Evolutionary conservation across 2,888 invertebrate genomes (phyloP), one percentile per base, ranked within the genome.

Genomic region (Marronus borbonicus): DNA sequence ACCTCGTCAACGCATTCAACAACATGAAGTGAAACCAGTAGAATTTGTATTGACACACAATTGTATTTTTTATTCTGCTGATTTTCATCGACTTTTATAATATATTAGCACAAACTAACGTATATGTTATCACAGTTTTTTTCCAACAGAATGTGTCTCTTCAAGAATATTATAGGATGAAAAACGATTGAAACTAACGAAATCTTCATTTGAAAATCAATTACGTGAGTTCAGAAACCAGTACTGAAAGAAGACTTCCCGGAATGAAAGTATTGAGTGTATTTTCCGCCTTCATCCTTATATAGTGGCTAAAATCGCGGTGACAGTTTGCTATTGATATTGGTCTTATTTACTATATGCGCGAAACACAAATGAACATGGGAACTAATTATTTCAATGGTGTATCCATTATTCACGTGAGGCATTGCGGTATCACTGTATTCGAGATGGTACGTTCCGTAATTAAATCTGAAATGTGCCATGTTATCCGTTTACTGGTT

Each of bases 381-480:
- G n/a, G 58, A 70, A 70, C 36, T 36, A 55, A 69, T 70, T 70
- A 58, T 70, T 70, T 14, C 7, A 69, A 31, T 44, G 28, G 7
- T 52, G 70, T 58, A 58, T 70, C 58, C 55, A 70, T 70, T 70
- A 70, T 58, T 55, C 58, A 55, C 17, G 58, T 17, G 55, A 58
- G 12, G 58, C 17, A 58, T 70, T 55, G 58, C 55, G 55, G 36
- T 70, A 70, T 58, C 55, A 36, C 58, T 70, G 12, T 36, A 58
- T 31, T 36, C 17, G 49, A 24, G n/a, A 14, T 52, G 24, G 28
- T 69, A 14, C 20, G 28, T 68, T 68, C 50, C 17, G 68, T 69
- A 69, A 69, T 69, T 69, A 69, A 69, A 69, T 52, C 14, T 52
- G 69, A 69, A 69, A 28, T n/a, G 50, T 69, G 69, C 28, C 50